These are phyloP conservation scores for Pelobates fuscus DNA, from an alignment of 2,113 vertebrate genomes.

Conservation along the genomic window DNA sequence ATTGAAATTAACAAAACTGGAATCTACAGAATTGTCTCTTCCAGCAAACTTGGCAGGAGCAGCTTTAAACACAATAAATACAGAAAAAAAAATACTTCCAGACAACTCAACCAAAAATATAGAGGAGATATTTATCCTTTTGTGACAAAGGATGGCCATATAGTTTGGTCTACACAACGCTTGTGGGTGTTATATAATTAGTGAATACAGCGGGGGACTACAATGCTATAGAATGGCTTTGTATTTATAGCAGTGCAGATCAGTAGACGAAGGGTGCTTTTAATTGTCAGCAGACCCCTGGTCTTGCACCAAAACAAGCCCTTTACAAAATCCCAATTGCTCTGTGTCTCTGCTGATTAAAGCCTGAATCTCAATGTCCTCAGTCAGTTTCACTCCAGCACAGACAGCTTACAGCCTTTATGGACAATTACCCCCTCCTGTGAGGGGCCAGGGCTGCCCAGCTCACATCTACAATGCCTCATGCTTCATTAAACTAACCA, in stretches of 20 bases:
- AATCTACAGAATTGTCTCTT: too few relatives aligned
- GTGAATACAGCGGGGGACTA: too few relatives aligned
- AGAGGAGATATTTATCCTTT: too few relatives aligned
- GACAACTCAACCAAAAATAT: too few relatives aligned
- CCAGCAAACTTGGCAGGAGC: too few relatives aligned
- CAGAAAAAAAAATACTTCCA: too few relatives aligned
- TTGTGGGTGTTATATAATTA: too few relatives aligned
- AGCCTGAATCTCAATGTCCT: conserved; percentile 74
- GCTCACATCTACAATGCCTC: conserved; percentile 84
- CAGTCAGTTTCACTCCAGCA: conserved; percentile 79
- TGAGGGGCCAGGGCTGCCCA: conserved; percentile 71
- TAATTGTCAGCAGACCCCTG: conserved; percentile 66
- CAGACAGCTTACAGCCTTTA: conserved; percentile 81
- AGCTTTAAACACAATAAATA: too few relatives aligned
- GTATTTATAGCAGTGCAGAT: neutral
- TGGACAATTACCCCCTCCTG: conserved; percentile 89
- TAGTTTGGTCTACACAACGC: too few relatives aligned
- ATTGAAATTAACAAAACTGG: too few relatives aligned
- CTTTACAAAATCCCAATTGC: conserved; percentile 69
- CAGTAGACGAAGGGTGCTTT: conserved; percentile 4
- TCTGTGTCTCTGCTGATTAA: conserved; percentile 81
- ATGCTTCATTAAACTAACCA: conserved; percentile 92
- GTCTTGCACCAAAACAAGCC: conserved; percentile 64
- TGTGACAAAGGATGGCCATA: too few relatives aligned
- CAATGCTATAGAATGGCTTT: too few relatives aligned